Percentiles rank a stretch among this genome's conserved stretches.
Conservation (phyloP, 2,888 invertebrate species). For the Dicycla oo region DNA sequence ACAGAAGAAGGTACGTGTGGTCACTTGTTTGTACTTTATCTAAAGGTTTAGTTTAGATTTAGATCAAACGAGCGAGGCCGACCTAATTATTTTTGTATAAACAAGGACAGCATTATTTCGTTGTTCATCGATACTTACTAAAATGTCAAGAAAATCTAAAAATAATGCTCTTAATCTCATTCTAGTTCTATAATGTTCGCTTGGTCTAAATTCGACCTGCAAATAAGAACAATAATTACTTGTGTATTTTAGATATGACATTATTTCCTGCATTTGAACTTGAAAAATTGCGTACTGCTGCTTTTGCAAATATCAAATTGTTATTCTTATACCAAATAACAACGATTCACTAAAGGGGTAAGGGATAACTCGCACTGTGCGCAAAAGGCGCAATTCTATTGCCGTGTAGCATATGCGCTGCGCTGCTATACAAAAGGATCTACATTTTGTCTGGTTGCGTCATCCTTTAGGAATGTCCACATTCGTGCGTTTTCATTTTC, state of each 20-base stretch:
- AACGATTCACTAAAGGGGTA: not conserved
- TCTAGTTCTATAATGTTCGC: not conserved
- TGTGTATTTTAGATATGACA: not conserved
- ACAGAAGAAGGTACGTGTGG: constrained; percentile 82
- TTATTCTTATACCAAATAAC: not conserved
- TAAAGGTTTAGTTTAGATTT: not conserved
- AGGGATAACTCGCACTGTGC: not conserved
- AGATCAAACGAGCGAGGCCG: not conserved
- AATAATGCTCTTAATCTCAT: not conserved
- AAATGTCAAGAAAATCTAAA: not conserved
- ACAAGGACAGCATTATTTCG: not conserved
- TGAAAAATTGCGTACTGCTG: not conserved
- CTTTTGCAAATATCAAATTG: not conserved
- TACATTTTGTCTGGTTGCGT: too few relatives aligned
- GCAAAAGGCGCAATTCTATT: too few relatives aligned
- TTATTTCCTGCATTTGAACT: not conserved
- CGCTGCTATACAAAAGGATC: too few relatives aligned
- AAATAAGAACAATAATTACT: not conserved
- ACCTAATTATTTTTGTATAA: not conserved
- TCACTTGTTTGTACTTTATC: not conserved
- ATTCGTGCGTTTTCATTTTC: too few relatives aligned
- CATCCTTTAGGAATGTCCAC: too few relatives aligned
- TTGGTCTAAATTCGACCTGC: not conserved
- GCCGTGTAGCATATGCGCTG: too few relatives aligned
- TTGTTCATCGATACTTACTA: not conserved